Conservation (phyloP, 2,888 invertebrate species). For the Caenorhabditis panamensis region DNA sequence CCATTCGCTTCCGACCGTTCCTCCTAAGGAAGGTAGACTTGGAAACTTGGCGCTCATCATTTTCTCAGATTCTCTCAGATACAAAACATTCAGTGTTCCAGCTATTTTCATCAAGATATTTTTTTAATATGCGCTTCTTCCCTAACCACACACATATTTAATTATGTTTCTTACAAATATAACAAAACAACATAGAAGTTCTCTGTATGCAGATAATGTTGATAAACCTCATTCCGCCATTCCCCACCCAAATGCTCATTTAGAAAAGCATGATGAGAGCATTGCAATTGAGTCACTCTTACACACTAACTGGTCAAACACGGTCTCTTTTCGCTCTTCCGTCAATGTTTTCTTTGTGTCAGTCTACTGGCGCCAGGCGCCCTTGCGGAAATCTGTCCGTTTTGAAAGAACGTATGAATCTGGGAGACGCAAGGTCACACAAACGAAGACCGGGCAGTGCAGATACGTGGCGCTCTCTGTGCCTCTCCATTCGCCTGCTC, state of each 20-base stretch:
- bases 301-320: constrained; percentile 4
- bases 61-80: no score
- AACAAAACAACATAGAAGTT: no score
- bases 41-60: no score
- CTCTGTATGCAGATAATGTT: neutral
- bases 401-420: neutral
- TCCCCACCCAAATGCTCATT: neutral
- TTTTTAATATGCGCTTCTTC: no score
- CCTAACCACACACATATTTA: no score
- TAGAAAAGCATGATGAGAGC: neutral
- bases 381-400: neutral
- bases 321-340: constrained; percentile 6
- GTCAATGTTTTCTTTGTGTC: neutral
- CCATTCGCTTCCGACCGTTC: neutral
- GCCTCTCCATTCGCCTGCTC: neutral
- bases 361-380: constrained; percentile 9
- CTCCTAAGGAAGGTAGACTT: neutral
- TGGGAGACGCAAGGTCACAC: neutral
- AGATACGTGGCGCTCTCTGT: constrained; percentile 1
- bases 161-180: no score
- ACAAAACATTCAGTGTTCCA: no score
- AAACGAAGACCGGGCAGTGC: neutral
- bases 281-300: neutral
- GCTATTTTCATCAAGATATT: no score
- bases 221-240: neutral